Base-by-base conservation (phyloP, 1,140 invertebrate genomes). In the Leptopilina clavipes region DNA sequence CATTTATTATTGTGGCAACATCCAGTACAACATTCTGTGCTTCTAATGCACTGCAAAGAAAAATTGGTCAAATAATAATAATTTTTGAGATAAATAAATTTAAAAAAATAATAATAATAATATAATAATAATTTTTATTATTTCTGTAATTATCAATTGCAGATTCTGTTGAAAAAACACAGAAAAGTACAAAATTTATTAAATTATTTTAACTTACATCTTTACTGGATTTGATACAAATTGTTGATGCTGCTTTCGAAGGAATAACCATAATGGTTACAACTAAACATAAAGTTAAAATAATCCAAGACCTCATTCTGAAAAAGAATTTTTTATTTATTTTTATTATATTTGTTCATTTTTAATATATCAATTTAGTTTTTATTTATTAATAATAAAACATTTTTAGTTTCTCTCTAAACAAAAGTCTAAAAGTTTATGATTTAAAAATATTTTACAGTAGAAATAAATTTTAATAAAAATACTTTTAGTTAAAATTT, bases 1-100 rank as follows among this genome's bases (percentile, higher is more conserved):
- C 59, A 65, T 65, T 65, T 65, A n/a, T 31, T n/a, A 65, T 31
- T 65, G 25, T 65, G 22, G 59, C 59, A 65, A 65, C 59, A 65
- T 3, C 59, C 59, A 7, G 59, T 65, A n/a, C 59, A 65, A 12
- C 59, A 65, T 65, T 65, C 59, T 12, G 59, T 31, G 25, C 59
- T 65, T 31, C 22, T 22, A 31, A 65, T 65, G 22, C 59, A 65
- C 59, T 65, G 25, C 0, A 65, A 22, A n/a, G 12, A 59, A 59
- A 59, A 12, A 12, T 22, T n/a, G n/a, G n/a, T n/a, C n/a, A n/a
- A 56, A 22, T 19, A 19, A 11, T 56, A 56, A 19, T 19, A 44
- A 11, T 44, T 44, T 9, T 44, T 44, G 1, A 45, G 14, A 14
- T 40, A 40, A 40, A 40, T 40, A 8, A 8, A 40, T 8, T 5